phyloP scores from a whole-genome alignment of 2,113 vertebrate species.

The Thomomys bottae region DNA sequence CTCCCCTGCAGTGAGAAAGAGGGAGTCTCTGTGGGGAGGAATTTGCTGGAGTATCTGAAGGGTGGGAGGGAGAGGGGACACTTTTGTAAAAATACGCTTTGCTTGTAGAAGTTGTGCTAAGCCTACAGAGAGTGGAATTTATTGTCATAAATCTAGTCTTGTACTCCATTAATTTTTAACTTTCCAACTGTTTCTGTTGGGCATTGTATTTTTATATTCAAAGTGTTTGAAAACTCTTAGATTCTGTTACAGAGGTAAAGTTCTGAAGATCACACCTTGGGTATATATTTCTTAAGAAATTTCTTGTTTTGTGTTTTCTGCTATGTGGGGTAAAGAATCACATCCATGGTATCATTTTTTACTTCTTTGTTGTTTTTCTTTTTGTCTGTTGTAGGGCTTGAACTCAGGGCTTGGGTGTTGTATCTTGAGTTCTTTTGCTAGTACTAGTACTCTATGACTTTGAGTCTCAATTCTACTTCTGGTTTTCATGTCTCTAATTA shows the following conservation, averaged over 20 bases:
- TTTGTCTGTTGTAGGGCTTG: too few relatives aligned
- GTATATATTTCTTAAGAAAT: not conserved
- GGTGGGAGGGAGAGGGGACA: not conserved
- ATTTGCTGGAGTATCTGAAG: not conserved
- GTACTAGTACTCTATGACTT: too few relatives aligned
- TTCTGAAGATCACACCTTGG: fast-evolving
- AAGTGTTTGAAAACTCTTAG: not conserved
- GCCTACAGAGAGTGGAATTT: not conserved
- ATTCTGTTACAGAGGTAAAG: not conserved
- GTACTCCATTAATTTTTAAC: not conserved
- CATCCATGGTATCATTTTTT: not conserved
- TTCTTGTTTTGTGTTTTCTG: not conserved
- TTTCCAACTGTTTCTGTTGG: not conserved
- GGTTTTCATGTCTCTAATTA: too few relatives aligned
- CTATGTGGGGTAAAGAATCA: not conserved
- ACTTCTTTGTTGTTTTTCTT: not conserved
- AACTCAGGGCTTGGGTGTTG: too few relatives aligned
- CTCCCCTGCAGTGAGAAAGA: not conserved
- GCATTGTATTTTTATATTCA: not conserved
- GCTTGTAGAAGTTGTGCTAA: not conserved
- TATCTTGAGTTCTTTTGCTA: too few relatives aligned
- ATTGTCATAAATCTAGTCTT: not conserved
- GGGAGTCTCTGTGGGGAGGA: not conserved
- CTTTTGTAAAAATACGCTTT: not conserved
- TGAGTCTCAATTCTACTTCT: too few relatives aligned